Evolutionary conservation across 64 coral and sea anemone species (phyloP).

Genomic region (Dendrophyllia cribrosa): DNA sequence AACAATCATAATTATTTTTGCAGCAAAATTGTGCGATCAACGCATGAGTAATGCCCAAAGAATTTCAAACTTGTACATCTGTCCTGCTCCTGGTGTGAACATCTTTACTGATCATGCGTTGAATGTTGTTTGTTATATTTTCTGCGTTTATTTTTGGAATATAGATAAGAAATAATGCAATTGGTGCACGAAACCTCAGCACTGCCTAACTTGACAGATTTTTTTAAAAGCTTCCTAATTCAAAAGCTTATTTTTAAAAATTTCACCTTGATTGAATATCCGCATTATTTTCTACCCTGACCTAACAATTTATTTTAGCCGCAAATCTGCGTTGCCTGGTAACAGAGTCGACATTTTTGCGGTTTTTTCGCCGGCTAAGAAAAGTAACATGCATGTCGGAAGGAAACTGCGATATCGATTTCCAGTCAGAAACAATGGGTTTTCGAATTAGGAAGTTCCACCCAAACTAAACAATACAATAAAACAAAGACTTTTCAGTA

Average conservation of each 20-base stretch:
- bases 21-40: not conserved
- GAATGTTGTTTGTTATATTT: not conserved
- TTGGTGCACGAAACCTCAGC: not conserved
- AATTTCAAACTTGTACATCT: slow-evolving; percentile 43
- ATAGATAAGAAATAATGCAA: not conserved
- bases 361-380: slow-evolving; percentile 4
- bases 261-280: too few species aligned
- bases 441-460: slow-evolving; percentile 23
- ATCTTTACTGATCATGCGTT: not conserved
- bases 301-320: not conserved
- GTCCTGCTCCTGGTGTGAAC: not conserved
- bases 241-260: not conserved
- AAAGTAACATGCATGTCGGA: not conserved
- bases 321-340: not conserved
- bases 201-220: not conserved
- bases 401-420: slow-evolving; percentile 18
- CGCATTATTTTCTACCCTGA: not conserved
- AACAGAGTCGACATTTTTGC: not conserved
- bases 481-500: not conserved
- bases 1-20: not conserved
- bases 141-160: not conserved
- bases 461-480: slow-evolving; percentile 7
- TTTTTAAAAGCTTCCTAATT: not conserved
- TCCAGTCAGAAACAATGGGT: not conserved
- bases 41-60: slow-evolving; percentile 16